Evolutionary conservation across 2,888 invertebrate species (phyloP).

Genomic region (Toxonevra muliebris): DNA sequence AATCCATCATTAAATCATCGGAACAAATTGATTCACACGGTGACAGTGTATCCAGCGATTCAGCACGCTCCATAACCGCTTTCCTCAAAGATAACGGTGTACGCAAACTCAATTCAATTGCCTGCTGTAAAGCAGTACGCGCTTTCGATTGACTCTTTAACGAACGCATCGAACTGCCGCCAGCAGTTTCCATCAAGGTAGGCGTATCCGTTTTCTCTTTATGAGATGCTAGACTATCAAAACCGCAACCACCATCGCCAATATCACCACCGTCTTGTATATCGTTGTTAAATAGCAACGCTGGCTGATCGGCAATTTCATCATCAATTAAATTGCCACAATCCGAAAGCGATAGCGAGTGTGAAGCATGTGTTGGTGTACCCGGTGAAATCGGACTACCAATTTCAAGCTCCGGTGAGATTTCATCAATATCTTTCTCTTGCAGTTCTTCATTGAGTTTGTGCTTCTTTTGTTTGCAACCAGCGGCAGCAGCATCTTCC

Average conservation of each 20-base stretch:
- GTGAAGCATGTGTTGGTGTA: conserved; percentile 81
- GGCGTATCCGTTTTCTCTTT: conserved; percentile 66
- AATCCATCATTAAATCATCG: conserved; percentile 89
- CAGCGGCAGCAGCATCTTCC: conserved; percentile 52
- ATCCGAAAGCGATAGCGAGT: conserved; percentile 82
- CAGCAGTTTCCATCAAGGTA: conserved; percentile 63
- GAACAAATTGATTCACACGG: conserved; percentile 84
- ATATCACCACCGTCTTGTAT: conserved; percentile 51
- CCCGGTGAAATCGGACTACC: conserved; percentile 74
- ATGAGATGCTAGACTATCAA: conserved; percentile 44
- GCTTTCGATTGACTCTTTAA: conserved; percentile 57
- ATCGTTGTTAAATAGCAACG: conserved; percentile 78
- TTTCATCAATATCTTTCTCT: conserved; percentile 66
- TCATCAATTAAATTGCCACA: conserved; percentile 81
- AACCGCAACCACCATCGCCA: conserved; percentile 35
- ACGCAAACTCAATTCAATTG: conserved; percentile 63
- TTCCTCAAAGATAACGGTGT: conserved; percentile 62
- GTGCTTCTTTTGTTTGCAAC: conserved; percentile 59
- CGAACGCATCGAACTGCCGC: conserved; percentile 55
- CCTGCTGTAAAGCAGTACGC: conserved; percentile 60
- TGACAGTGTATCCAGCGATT: conserved; percentile 84
- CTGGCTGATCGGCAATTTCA: conserved; percentile 91
- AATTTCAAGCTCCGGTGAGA: conserved; percentile 63
- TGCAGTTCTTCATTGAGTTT: conserved; percentile 64
- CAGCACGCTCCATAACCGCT: conserved; percentile 69